These are phyloP conservation scores for Darevskia nairensis DNA, from an alignment of 2,797 vertebrate species.

Conservation along the genomic window DNA sequence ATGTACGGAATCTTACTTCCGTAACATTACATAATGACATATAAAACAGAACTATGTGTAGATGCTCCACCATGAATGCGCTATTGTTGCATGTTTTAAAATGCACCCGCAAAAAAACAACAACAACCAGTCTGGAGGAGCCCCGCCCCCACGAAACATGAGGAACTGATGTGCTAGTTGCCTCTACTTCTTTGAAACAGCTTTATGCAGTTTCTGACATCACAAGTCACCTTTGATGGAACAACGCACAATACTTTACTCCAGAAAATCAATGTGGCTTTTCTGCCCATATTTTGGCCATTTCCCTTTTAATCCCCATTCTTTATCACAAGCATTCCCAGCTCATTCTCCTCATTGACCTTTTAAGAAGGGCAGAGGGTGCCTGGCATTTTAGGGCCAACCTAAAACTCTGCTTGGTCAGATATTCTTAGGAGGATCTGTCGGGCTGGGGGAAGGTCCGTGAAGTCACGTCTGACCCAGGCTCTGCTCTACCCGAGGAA, in stretches of 20 bases:
- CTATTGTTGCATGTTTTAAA: no score
- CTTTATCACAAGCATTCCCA: not conserved
- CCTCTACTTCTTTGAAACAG: not conserved
- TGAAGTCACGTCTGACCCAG: conserved; percentile 43
- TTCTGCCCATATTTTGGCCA: not conserved
- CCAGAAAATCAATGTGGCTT: not conserved
- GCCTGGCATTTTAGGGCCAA: not conserved
- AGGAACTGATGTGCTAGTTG: not conserved
- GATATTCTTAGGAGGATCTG: conserved; percentile 23
- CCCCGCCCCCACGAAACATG: not conserved
- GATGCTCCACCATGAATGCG: no score
- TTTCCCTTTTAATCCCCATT: conserved; percentile 26
- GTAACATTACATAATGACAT: no score
- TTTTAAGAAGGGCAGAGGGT: not conserved
- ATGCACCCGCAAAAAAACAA: no score
- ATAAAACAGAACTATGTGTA: no score
- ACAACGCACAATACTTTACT: not conserved
- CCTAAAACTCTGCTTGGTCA: conserved; percentile 11
- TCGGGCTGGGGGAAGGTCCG: not conserved
- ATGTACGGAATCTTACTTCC: no score
- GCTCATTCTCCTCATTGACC: not conserved
- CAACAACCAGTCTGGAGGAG: no score
- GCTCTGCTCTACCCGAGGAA: conserved; percentile 42
- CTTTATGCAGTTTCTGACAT: no score
- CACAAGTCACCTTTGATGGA: not conserved